Base-by-base conservation (phyloP, 2,888 invertebrate genomes). In the Chalcosyrphus nemorum region DNA sequence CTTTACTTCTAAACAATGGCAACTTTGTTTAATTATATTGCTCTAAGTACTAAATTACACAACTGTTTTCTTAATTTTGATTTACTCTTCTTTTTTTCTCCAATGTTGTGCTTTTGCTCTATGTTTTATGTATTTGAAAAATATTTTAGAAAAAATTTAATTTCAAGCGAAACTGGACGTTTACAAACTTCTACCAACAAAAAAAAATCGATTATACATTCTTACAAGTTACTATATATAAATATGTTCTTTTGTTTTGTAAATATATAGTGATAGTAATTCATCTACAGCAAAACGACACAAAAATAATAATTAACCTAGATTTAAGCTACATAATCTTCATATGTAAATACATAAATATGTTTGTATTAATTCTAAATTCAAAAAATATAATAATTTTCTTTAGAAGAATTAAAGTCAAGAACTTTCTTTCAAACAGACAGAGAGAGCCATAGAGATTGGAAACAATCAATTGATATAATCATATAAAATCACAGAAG, bases 401-500 rank as follows among this genome's bases (percentile, higher is more conserved):
- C 38, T 61, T 63, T 50, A 76, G 38, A 63, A 63, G 32, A 59
- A 13, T 59, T 59, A 15, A 13, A 72, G 68, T 75, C 35, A 68
- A 61, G 61, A 61, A 43, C 27, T 50, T 66, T 68, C 32, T 27
- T 74, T 75, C 13, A 27, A 35, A 47, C 41, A 61, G n/a, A n/a
- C n/a, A n/a, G n/a, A n/a, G n/a, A n/a, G n/a, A n/a, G n/a, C n/a
- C n/a, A n/a, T n/a, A n/a, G 27, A 61, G 29, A 11, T 45, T 54
- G 27, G 17, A 45, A 45, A 54, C 27, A 56, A 72, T 32, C 4
- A 76, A 56, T 47, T 61, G 77, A 77, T 82, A 77, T 82, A 78
- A 65, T 71, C 47, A 52, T 74, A 66, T 72, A 61, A 72, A 72
- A 78, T 78, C 77, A 82, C 77, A 82, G 77, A 82, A 82, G 81